Evolutionary conservation across 2,113 vertebrate species (phyloP).

Genomic region (Uria lomvia): DNA sequence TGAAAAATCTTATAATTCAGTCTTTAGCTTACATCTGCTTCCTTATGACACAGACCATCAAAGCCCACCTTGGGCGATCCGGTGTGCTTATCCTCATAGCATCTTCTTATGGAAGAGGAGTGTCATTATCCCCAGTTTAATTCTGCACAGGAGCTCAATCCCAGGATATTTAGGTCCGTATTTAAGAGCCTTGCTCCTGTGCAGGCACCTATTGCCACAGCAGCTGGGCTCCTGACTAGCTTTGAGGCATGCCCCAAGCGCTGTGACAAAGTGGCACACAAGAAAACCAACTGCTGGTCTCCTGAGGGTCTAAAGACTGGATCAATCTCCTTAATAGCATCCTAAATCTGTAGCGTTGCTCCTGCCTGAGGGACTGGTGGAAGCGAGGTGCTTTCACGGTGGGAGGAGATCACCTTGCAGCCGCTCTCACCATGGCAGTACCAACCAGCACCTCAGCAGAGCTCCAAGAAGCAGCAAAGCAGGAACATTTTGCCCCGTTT

Average conservation of each 20-base stretch:
- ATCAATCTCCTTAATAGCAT: background rate
- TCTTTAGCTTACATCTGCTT: background rate
- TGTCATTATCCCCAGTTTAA: background rate
- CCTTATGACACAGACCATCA: background rate
- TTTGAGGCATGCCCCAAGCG: background rate
- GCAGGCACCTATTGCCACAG: background rate
- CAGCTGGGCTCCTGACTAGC: background rate
- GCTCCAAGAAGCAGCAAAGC: background rate
- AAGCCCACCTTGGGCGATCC: background rate
- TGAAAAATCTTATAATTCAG: background rate
- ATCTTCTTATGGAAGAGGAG: background rate
- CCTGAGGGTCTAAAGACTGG: background rate
- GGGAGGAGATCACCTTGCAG: background rate
- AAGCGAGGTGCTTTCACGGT: accelerated
- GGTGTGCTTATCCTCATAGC: background rate
- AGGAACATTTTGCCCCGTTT: background rate
- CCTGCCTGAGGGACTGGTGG: background rate
- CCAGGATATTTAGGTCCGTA: background rate
- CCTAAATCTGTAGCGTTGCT: background rate
- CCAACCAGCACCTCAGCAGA: background rate
- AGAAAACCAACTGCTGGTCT: background rate
- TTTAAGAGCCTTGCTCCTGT: background rate
- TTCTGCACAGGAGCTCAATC: background rate
- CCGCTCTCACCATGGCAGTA: background rate
- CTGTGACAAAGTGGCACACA: background rate